Evolutionary conservation across 53 echinoderm and acorn worm species (phyloP).

Genomic region (Echinarachnius parma): DNA sequence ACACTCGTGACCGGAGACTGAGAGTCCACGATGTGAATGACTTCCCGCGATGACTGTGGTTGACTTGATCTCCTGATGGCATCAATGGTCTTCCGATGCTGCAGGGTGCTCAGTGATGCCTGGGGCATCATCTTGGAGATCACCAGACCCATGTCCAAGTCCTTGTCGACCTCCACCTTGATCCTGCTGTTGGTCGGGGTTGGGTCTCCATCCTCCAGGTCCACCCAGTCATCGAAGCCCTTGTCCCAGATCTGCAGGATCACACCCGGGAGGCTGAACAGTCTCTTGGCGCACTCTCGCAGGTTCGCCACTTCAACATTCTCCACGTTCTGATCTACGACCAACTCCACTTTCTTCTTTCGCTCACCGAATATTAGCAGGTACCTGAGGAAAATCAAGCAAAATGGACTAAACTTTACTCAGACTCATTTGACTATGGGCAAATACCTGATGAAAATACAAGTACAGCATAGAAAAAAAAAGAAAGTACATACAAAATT

Average conservation of each 20-base stretch:
- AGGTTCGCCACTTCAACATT: constrained; percentile 28
- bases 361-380: constrained; percentile 54
- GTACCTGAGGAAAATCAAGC: too few species aligned
- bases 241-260: constrained; percentile 64
- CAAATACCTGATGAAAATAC: too few species aligned
- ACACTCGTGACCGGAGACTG: too few species aligned
- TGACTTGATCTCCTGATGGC: not conserved
- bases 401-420: too few species aligned
- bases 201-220: constrained; percentile 53
- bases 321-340: constrained; percentile 7
- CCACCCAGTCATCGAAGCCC: constrained; percentile 74
- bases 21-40: too few species aligned
- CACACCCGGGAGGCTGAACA: constrained; percentile 43
- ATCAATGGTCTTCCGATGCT: not conserved
- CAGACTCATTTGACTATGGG: too few species aligned
- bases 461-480: too few species aligned
- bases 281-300: constrained; percentile 16
- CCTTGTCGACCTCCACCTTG: constrained; percentile 32
- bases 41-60: not conserved
- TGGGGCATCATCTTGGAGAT: not conserved
- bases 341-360: constrained; percentile 58
- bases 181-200: constrained; percentile 41
- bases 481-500: too few species aligned
- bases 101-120: not conserved
- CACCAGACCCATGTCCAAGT: not conserved